Base-by-base conservation (phyloP, 2,888 invertebrate genomes). In the Pristionchus maxplancki region DNA sequence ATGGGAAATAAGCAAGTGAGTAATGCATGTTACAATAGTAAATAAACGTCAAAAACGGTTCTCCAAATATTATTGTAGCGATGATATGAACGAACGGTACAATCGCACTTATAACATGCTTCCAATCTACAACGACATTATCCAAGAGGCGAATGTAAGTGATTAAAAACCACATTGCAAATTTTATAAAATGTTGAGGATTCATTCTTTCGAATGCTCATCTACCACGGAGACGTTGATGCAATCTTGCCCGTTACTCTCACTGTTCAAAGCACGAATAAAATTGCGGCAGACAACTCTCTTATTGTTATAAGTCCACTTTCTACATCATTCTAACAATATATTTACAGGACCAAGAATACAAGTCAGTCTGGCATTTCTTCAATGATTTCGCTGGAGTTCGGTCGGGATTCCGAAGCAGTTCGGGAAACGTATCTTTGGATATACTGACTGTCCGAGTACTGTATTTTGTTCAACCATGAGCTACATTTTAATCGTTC, bases 391-490 rank as follows among this genome's bases (percentile, higher is more conserved):
- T 31, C 24, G 71, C 71, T 8, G 40, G 71, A 20, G 71, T 40
- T 40, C 71, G 71, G 8, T 24, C 71, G 13, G 40, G 71, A 9
- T 74, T 17, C 40, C 34, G 20, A 6, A 74, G 71, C n/a, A 4
- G 2, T n/a, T n/a, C 58, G 13, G 71, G 37, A 17, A 9, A 40
- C 20, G 71, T 74, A 0, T 31, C 37, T 24, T 17, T 74, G 40
- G 71, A 74, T 40, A 11, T 74, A 17, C 71, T 74, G 37, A 74
- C 71, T 74, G 71, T 74, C 40, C 17, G 71, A 24, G 71, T 74
- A 74, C 40, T 15, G 24, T 24, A 9, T 1, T 4, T 20, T 58
- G 24, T 58, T n/a, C 58, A 58, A 24, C 1, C 20, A 15, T 58
- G 24, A 9, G 6, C 9, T 58, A 9, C 3, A n/a, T 4, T 8